These are phyloP conservation scores for Lasioglossum oenotherae DNA, from an alignment of 2,888 invertebrate species.

Conservation along the genomic window DNA sequence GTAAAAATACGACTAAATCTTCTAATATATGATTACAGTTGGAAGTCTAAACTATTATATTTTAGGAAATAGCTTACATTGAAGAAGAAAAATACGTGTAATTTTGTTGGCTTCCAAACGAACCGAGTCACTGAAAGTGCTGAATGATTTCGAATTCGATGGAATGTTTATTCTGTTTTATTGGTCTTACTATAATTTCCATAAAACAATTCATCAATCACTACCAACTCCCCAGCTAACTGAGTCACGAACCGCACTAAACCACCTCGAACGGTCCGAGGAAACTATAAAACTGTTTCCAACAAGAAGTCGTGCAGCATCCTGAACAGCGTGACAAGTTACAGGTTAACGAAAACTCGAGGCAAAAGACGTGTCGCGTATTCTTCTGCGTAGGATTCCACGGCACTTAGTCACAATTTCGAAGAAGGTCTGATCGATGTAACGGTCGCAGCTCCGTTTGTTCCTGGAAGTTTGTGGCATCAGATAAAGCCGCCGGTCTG, in stretches of 20 bases:
- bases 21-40: too few species aligned
- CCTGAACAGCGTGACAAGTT: not conserved
- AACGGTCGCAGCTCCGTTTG: conserved; percentile 25
- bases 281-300: conserved; percentile 2
- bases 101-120: not conserved
- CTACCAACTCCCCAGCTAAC: not conserved
- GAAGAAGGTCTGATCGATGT: conserved; percentile 35
- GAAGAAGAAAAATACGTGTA: too few species aligned
- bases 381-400: not conserved
- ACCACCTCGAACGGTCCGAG: not conserved
- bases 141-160: not conserved
- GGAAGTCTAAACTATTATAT: too few species aligned
- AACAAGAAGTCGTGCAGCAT: not conserved
- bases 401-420: not conserved
- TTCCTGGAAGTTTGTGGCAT: conserved; percentile 44
- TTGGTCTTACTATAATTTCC: not conserved
- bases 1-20: too few species aligned
- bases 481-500: conserved; percentile 47
- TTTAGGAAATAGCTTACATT: too few species aligned
- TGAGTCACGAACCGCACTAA: not conserved
- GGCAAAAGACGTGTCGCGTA: not conserved
- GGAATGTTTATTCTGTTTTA: not conserved
- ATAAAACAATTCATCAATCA: not conserved
- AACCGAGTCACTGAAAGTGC: not conserved
- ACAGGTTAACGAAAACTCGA: not conserved